Base-by-base conservation (phyloP, 2,888 invertebrate genomes). In the Leptura quadrifasciata region DNA sequence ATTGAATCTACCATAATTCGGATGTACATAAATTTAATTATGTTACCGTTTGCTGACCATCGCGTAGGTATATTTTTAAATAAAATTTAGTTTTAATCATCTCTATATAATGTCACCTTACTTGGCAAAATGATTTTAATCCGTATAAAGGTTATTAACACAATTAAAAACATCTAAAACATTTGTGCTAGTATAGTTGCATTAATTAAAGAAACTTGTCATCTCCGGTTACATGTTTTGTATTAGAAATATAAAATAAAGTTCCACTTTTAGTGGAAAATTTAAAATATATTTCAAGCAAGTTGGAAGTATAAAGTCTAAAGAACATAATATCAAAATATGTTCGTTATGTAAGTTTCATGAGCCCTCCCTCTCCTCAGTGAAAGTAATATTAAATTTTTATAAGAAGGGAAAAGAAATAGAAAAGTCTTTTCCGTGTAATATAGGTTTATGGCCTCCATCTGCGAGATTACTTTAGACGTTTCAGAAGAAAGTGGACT, bases 391-490 rank as follows among this genome's bases (percentile, higher is more conserved):
- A 89, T 89, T 89, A 89, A 89, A 89, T 89, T 89, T 89, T 89
- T 88, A 89, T 88, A 89, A 88, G 88, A 87, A 87, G 87, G 86
- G 85, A 87, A 88, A 88, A 88, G 88, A 89, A 89, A 88, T 88
- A 88, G 88, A 88, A 89, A 88, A 88, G 88, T 88, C 87, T 88
- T 89, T 89, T 87, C 87, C 87, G 88, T 88, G 89, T 89, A 89
- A 89, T 89, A 89, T 89, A 88, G 89, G 89, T 88, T 89, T 89
- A 89, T 89, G 88, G 89, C 88, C 88, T 89, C 89, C 89, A 89
- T 89, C 89, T 89, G 89, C 88, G 88, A 89, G 89, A 89, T 89
- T 89, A 89, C 89, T 89, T 88, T 87, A 88, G 89, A 88, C 88
- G 86, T 88, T 89, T 88, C 87, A 86, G 87, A 88, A 88, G 88